Evolutionary conservation across 2,113 vertebrate genomes (phyloP).

Genomic region (Cottus gobio): DNA sequence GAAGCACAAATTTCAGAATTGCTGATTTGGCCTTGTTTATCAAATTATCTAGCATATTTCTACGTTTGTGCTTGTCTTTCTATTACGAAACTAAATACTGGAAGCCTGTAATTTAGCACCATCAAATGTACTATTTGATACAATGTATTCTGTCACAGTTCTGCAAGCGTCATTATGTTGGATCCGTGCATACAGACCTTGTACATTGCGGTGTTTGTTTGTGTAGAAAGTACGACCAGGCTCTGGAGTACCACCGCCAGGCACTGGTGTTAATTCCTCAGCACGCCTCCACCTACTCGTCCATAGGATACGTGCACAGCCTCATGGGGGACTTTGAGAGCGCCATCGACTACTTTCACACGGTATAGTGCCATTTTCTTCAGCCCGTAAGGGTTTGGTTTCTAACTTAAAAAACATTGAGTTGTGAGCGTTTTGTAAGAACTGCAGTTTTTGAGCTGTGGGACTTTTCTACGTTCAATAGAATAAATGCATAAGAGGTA

Average conservation of each 20-base stretch:
- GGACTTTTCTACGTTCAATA: background rate
- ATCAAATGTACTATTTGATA: background rate
- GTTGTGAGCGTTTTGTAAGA: background rate
- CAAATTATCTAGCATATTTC: background rate
- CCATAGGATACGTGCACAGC: slow-evolving; percentile 97
- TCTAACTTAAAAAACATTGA: background rate
- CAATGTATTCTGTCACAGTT: background rate
- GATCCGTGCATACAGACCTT: background rate
- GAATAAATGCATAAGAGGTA: background rate
- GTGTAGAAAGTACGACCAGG: slow-evolving; percentile 93
- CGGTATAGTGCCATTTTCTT: slow-evolving; percentile 77
- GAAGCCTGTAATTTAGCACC: too few species aligned
- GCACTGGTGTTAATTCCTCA: slow-evolving; percentile 96
- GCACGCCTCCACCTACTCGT: slow-evolving; percentile 95
- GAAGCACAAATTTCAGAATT: background rate
- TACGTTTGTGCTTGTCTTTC: background rate
- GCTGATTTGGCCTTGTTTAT: background rate
- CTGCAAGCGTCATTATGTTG: background rate
- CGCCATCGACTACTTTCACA: slow-evolving; percentile 98
- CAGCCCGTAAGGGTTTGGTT: background rate
- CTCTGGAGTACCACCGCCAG: slow-evolving; percentile 97
- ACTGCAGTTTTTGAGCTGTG: background rate
- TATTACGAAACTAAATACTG: too few species aligned
- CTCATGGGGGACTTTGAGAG: slow-evolving; percentile 98
- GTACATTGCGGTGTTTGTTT: background rate